Evolutionary conservation across 1,140 invertebrate species (phyloP).

Genomic region (Globodera ellingtonae): DNA sequence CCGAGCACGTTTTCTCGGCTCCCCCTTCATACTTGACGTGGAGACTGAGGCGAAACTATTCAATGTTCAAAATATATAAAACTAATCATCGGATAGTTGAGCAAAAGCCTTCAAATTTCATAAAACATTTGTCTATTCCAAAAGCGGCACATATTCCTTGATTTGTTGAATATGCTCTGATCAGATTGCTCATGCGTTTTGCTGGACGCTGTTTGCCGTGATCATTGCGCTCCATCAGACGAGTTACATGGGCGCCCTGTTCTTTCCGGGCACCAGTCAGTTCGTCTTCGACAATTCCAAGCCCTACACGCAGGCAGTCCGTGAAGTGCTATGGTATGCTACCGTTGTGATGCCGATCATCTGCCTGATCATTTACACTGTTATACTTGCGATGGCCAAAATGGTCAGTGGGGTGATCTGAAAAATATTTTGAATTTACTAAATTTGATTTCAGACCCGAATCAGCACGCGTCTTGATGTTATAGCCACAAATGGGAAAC

Average conservation of each 20-base stretch:
- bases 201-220: neutral
- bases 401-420: neutral
- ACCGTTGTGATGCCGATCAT: neutral
- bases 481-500: neutral
- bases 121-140: too few relatives aligned
- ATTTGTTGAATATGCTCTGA: neutral
- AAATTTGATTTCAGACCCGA: neutral
- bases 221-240: neutral
- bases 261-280: neutral
- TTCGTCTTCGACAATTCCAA: neutral
- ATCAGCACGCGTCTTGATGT: neutral
- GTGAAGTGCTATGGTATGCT: neutral
- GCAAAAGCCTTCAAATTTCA: too few relatives aligned
- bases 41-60: neutral
- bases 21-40: neutral
- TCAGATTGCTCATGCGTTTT: neutral
- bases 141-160: neutral
- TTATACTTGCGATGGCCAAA: neutral
- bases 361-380: neutral
- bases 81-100: too few relatives aligned
- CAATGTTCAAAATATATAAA: neutral
- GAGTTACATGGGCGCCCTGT: neutral
- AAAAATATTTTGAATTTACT: neutral
- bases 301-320: neutral
- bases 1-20: neutral